Evolutionary conservation across 2,888 invertebrate species (phyloP), one percentile per base, ranked within the genome.

Genomic region (Therioaphis trifolii): DNA sequence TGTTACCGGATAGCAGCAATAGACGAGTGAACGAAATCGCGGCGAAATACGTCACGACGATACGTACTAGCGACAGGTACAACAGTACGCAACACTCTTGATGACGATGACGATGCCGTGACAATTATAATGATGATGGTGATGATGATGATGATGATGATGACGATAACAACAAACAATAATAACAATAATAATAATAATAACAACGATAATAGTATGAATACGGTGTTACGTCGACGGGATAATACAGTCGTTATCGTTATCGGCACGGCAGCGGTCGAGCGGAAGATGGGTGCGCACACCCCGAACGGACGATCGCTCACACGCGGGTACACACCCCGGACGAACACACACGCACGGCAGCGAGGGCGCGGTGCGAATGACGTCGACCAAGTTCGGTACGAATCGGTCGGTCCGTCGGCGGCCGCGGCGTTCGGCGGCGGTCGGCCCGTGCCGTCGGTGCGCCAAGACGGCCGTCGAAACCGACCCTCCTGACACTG

Each of bases 371-470:
- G 68, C 78, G 78, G 27, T 68, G 52, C 55, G 78, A 69, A 69
- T 69, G 40, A 69, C 24, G 68, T 79, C 68, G 68, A 55, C 55
- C 40, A 18, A 55, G 68, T 43, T 79, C 78, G 68, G 68, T 15
- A 40, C 27, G 12, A 0, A 40, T 79, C 78, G 78, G 49, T 18
- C 5, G n/a, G 29, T 18, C 12, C 29, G 27, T n/a, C 27, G 49
- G 5, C 29, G 29, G 15, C 24, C 4, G 40, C 40, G 21, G 40
- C 58, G 24, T 75, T 75, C 74, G 74, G 74, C 55, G 35, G 40
- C 58, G 21, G 58, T 75, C 74, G 74, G 52, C 18, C 55, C 43
- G 24, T 35, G 27, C 43, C 52, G 61, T 24, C 78, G 27, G 49
- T 29, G 49, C 27, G 46, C 46, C 43, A 66, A 63, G 49, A 27